Evolutionary conservation across 2,113 vertebrate species (phyloP).

Genomic region (Fulica atra): DNA sequence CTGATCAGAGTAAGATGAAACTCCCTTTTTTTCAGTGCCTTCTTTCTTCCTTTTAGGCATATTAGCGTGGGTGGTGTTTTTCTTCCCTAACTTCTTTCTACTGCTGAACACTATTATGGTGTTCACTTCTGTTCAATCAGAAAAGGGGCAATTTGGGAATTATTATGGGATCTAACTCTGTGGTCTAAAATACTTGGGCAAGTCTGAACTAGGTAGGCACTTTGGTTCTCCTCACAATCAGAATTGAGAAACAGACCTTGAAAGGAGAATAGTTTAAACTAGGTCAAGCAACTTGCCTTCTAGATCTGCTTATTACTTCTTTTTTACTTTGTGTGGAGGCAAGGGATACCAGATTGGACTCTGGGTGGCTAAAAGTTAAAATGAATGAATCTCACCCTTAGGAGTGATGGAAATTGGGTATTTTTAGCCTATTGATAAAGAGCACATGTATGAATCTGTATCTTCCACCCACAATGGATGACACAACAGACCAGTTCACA

Average conservation of each 20-base stretch:
- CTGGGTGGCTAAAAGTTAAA: not conserved
- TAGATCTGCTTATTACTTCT: not conserved
- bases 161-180: not conserved
- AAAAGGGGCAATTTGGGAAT: not conserved
- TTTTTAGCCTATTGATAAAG: not conserved
- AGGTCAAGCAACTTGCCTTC: not conserved
- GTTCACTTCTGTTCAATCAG: not conserved
- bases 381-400: not conserved
- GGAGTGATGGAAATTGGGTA: not conserved
- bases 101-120: not conserved
- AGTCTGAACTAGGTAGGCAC: not conserved
- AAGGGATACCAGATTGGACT: not conserved
- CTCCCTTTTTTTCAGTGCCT: not conserved
- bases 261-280: not conserved
- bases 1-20: not conserved
- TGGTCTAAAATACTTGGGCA: not conserved
- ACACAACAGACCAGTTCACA: not conserved
- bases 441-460: not conserved
- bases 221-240: not conserved
- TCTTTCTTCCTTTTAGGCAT: not conserved
- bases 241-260: not conserved
- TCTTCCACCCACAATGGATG: not conserved
- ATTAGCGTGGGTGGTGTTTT: not conserved
- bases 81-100: not conserved
- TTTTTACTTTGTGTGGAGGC: not conserved